phyloP scores from a whole-genome alignment of 2,888 invertebrate species.

The Eledona agricola region DNA sequence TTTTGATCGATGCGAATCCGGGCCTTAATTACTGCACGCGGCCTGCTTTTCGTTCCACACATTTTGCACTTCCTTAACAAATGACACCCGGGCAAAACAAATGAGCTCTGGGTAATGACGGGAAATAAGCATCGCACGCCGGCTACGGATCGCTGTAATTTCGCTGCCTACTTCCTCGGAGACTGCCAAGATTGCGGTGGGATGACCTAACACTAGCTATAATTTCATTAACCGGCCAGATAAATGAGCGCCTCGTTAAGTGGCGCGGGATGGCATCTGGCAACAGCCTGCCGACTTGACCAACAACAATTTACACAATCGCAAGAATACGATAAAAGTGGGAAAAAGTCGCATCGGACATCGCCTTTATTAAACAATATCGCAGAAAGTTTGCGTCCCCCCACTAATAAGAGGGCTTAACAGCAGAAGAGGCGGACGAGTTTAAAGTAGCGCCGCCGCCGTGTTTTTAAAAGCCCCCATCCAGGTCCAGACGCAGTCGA shows the following conservation, averaged over 20 bases:
- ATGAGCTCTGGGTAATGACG: slow-evolving; percentile 49
- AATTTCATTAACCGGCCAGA: slow-evolving; percentile 68
- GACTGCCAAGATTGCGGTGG: slow-evolving; percentile 54
- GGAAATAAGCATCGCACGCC: slow-evolving; percentile 47
- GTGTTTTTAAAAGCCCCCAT: too few species aligned
- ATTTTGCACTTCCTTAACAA: slow-evolving; percentile 43
- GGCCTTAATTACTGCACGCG: slow-evolving; percentile 30
- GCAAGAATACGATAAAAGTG: slow-evolving; percentile 54
- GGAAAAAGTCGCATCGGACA: slow-evolving; percentile 11
- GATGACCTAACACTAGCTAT: slow-evolving; percentile 63
- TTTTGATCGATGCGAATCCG: slow-evolving; percentile 30
- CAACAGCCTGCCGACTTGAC: slow-evolving; percentile 54
- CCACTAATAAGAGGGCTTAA: too few species aligned
- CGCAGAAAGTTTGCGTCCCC: slow-evolving; percentile 12
- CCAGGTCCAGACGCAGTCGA: too few species aligned
- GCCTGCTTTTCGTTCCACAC: slow-evolving; percentile 35
- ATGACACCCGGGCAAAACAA: slow-evolving; percentile 46
- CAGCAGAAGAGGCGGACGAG: too few species aligned
- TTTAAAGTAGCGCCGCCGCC: too few species aligned
- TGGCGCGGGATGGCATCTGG: slow-evolving; percentile 41
- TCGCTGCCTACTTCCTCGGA: slow-evolving; percentile 48
- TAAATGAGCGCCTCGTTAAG: slow-evolving; percentile 64
- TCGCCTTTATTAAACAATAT: slow-evolving; percentile 31
- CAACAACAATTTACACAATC: slow-evolving; percentile 52
- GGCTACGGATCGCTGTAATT: slow-evolving; percentile 49